Percentiles rank a stretch among this genome's conserved stretches.
Conservation (phyloP, 2,888 invertebrate species). For the Oxytorus armatus region DNA sequence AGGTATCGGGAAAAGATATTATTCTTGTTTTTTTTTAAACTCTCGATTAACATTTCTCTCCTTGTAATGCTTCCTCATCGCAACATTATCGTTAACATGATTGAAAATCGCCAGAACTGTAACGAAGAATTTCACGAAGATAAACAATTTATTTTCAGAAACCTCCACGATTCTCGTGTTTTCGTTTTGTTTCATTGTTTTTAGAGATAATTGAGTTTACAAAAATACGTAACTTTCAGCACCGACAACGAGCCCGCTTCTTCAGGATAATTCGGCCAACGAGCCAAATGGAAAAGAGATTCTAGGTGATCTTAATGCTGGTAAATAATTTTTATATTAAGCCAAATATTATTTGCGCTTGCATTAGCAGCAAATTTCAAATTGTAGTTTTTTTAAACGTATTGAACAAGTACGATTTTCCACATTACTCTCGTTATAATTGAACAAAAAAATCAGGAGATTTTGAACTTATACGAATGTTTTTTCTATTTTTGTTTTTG, state of each 20-base stretch:
- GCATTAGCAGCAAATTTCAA: not conserved
- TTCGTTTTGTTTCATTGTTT: not conserved
- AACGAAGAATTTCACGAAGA: no score
- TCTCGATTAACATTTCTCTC: slow-evolving; percentile 3
- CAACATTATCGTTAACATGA: not conserved
- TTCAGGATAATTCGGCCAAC: slow-evolving; percentile 35
- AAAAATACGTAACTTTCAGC: slow-evolving; percentile 38
- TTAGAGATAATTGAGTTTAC: slow-evolving; percentile 1
- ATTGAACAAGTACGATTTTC: not conserved
- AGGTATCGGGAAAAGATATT: not conserved
- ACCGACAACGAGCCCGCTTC: slow-evolving; percentile 35
- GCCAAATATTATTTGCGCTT: not conserved
- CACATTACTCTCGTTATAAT: no score
- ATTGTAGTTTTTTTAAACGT: not conserved
- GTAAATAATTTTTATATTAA: slow-evolving; percentile 31
- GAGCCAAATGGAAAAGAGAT: slow-evolving; percentile 28
- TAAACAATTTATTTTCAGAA: not conserved
- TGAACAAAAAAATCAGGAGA: not conserved
- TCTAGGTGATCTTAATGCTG: slow-evolving; percentile 44
- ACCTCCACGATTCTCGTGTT: not conserved
- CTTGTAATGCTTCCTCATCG: not conserved
- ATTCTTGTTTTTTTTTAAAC: not conserved
- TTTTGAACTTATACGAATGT: not conserved
- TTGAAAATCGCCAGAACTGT: not conserved
- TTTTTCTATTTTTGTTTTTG: not conserved